Evolutionary conservation across 2,888 invertebrate genomes (phyloP).

Genomic region (Steinernema carpocapsae): DNA sequence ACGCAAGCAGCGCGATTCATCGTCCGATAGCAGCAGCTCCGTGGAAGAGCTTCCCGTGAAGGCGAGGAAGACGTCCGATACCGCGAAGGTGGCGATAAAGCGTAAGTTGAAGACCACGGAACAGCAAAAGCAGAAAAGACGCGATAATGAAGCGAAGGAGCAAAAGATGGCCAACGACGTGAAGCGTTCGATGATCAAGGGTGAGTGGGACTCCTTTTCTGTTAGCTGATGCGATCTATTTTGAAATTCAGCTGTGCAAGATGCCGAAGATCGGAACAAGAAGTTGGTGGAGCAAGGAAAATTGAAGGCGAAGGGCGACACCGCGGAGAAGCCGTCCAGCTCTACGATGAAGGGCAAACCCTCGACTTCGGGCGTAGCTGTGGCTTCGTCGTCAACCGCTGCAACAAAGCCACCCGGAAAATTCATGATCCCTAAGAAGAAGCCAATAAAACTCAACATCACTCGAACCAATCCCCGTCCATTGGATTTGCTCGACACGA

Average conservation of each 20-base stretch:
- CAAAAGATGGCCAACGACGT: background rate
- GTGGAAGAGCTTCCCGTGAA: background rate
- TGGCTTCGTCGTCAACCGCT: background rate
- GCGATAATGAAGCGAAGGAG: background rate
- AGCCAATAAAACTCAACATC: conserved; percentile 1
- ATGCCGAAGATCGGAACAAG: background rate
- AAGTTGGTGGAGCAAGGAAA: background rate
- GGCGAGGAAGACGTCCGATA: background rate
- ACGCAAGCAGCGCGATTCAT: background rate
- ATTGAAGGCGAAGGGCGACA: background rate
- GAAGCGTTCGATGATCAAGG: background rate
- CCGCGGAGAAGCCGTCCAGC: background rate
- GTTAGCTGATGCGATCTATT: background rate
- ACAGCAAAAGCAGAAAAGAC: background rate
- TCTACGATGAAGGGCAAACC: background rate
- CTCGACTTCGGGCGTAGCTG: background rate
- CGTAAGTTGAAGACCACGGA: background rate
- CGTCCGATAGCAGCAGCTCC: background rate
- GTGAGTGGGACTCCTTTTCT: background rate
- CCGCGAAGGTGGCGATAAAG: background rate
- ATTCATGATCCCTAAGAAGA: conserved; percentile 14
- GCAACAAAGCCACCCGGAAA: background rate
- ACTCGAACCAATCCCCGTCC: background rate
- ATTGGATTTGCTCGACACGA: conserved; percentile 1
- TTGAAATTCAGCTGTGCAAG: background rate